phyloP scores from a whole-genome alignment of 1,140 invertebrate genomes.

The Trichoplusia ni region DNA sequence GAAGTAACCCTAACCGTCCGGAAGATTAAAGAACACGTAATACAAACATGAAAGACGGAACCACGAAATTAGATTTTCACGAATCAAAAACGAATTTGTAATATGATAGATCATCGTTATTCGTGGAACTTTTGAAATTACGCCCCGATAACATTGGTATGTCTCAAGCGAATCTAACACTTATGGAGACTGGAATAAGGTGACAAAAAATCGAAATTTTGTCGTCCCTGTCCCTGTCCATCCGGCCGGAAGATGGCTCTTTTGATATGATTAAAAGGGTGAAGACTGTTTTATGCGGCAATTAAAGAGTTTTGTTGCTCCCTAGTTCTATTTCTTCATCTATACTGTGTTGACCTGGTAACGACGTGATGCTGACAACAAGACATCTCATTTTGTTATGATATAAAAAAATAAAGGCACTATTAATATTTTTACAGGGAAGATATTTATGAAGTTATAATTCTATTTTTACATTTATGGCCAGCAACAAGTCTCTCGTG shows the following conservation, averaged over 20 bases:
- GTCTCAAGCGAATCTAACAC: constrained; percentile 34
- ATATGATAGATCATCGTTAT: constrained; percentile 74
- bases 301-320: constrained; percentile 71
- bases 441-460: not conserved
- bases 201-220: constrained; percentile 31
- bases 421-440: constrained; percentile 13
- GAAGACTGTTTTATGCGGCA: constrained; percentile 77
- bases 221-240: constrained; percentile 49
- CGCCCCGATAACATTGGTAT: constrained; percentile 51
- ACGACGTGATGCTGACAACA: not conserved
- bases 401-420: not conserved
- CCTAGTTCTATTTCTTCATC: constrained; percentile 44
- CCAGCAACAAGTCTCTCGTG: not conserved
- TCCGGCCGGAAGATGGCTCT: constrained; percentile 77
- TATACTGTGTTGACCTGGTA: constrained; percentile 9
- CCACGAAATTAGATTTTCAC: constrained; percentile 70
- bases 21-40: constrained; percentile 57
- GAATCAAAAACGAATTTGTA: constrained; percentile 78
- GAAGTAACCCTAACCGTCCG: constrained; percentile 33
- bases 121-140: constrained; percentile 70
- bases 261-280: constrained; percentile 81
- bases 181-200: constrained; percentile 40
- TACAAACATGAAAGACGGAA: constrained; percentile 58
- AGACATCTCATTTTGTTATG: constrained; percentile 19
- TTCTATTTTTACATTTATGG: too few relatives aligned